These are phyloP conservation scores for Styela plicata DNA, from an alignment of 23 tunicate species.

Conservation along the genomic window DNA sequence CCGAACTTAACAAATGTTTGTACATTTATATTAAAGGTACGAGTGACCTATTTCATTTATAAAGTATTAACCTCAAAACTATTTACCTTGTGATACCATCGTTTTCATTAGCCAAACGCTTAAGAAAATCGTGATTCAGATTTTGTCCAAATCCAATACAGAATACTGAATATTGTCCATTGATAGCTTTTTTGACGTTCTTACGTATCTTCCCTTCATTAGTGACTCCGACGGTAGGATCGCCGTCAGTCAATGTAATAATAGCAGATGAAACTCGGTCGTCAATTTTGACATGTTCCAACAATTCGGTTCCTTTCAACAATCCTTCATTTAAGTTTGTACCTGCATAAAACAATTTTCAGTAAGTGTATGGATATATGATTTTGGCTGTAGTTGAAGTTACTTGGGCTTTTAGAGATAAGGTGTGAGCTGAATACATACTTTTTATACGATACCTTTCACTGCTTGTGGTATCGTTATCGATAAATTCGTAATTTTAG, in stretches of 20 bases:
- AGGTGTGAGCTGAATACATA: no score
- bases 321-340: constrained; percentile 34
- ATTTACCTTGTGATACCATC: constrained; percentile 44
- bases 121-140: constrained; percentile 37
- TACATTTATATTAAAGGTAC: no score
- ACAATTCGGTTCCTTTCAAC: constrained; percentile 2
- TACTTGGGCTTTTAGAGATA: no score
- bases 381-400: no score
- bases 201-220: background rate
- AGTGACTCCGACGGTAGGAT: constrained; percentile 32
- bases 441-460: no score
- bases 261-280: constrained; percentile 1
- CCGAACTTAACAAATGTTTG: no score
- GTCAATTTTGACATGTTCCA: background rate
- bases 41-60: no score
- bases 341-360: background rate
- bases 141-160: constrained; percentile 50
- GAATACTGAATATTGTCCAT: constrained; percentile 34
- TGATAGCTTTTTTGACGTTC: background rate
- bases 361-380: no score
- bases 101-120: constrained; percentile 33
- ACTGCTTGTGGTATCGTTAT: no score
- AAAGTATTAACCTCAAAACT: no score
- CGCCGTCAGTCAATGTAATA: constrained; percentile 36
- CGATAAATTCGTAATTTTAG: no score